Conservation (phyloP, 1,140 invertebrate genomes). For the Drosophila kanapiae region DNA sequence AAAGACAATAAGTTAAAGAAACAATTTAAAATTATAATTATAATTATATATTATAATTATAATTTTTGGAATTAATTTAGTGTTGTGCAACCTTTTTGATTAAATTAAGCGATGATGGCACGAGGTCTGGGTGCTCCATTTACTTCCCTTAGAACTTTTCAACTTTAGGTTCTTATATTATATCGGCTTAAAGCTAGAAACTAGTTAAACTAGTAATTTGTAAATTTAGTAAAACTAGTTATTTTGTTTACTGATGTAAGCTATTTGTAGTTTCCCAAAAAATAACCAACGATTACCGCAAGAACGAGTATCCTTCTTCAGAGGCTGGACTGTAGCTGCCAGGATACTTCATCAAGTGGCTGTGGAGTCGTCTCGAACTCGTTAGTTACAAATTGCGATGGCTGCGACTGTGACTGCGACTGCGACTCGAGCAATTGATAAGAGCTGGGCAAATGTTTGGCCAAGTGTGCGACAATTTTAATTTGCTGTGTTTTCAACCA, state of each 20-base stretch:
- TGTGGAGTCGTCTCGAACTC: constrained; percentile 45
- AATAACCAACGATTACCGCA: neutral
- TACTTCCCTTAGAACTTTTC: too few relatives aligned
- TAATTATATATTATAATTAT: too few relatives aligned
- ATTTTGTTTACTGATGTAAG: neutral
- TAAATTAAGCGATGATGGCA: too few relatives aligned
- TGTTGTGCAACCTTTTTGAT: too few relatives aligned
- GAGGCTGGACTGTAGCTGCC: constrained; percentile 22
- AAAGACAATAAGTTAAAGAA: too few relatives aligned
- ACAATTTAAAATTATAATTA: too few relatives aligned
- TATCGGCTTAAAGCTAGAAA: too few relatives aligned
- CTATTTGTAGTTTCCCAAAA: neutral
- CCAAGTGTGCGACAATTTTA: constrained; percentile 73
- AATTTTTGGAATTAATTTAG: too few relatives aligned
- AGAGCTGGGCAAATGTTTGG: constrained; percentile 76
- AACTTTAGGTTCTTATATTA: too few relatives aligned
- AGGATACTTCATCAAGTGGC: constrained; percentile 65
- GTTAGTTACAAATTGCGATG: constrained; percentile 59
- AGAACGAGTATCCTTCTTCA: neutral
- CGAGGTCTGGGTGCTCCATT: too few relatives aligned
- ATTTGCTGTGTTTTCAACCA: constrained; percentile 58
- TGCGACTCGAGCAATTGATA: constrained; percentile 58
- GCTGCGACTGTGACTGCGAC: constrained; percentile 36
- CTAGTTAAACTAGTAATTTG: too few relatives aligned
- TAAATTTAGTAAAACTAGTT: too few relatives aligned